phyloP scores from a whole-genome alignment of 2,797 vertebrate species.

The Parotocinclus haroldoi region DNA sequence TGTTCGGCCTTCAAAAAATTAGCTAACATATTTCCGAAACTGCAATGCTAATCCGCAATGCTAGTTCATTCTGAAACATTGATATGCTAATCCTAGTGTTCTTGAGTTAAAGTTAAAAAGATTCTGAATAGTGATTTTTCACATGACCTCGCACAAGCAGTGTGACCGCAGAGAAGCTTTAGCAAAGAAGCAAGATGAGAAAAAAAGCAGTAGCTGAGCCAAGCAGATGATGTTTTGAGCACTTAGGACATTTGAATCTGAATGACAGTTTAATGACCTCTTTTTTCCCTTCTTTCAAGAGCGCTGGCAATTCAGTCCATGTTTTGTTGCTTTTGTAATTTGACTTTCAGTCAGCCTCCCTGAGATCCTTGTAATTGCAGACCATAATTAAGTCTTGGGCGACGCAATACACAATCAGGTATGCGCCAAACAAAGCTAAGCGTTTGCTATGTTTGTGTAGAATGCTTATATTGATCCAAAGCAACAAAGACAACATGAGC shows the following conservation, averaged over 20 bases:
- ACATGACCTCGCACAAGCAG: constrained; percentile 59
- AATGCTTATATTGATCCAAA: constrained; percentile 70
- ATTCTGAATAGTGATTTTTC: constrained; percentile 57
- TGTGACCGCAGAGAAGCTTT: constrained; percentile 61
- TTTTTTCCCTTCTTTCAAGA: constrained; percentile 77
- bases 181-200: constrained; percentile 61
- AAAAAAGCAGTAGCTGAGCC: constrained; percentile 54
- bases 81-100: constrained; percentile 46
- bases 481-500: constrained; percentile 65
- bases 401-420: constrained; percentile 54
- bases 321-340: constrained; percentile 74
- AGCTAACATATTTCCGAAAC: too few relatives aligned
- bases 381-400: constrained; percentile 70
- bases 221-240: constrained; percentile 56
- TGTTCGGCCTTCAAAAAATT: too few relatives aligned
- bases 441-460: constrained; percentile 57
- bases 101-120: constrained; percentile 27
- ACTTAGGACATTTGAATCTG: constrained; percentile 77
- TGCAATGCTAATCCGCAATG: too few relatives aligned
- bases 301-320: constrained; percentile 75
- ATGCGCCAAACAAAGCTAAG: constrained; percentile 43
- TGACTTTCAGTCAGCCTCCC: constrained; percentile 69
- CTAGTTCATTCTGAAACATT: constrained; percentile 26
- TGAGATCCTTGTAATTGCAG: constrained; percentile 71
- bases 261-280: constrained; percentile 80